Evolutionary conservation across 2,888 invertebrate genomes (phyloP), one percentile per base, ranked within the genome.

Genomic region (Agonopterix subpropinquella): DNA sequence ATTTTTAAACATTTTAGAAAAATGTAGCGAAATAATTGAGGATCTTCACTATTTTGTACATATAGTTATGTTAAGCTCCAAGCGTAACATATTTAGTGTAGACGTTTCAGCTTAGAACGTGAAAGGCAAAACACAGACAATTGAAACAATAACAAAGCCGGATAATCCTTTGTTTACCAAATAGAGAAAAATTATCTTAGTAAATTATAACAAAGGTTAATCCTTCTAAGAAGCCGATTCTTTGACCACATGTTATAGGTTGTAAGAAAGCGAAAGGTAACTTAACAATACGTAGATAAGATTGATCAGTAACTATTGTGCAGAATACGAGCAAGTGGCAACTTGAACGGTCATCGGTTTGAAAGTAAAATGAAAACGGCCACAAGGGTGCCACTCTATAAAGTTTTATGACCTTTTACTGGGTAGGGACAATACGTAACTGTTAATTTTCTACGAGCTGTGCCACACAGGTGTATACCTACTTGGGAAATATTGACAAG

Each of bases 121-220:
- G 18, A 4, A 18, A 28, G 28, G 5, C 28, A 28, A 28, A 28
- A 28, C 13, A 43, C 49, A 52, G 37, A 36, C 49, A 39, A 11
- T 39, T 11, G 39, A n/a, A 39, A 39, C 10, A 11, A 39, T 47
- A 50, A 43, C 48, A 55, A 48, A 5, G 54, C 50, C 4, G 47
- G 58, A 58, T 77, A 67, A 80, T 73, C 70, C 58, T 67, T 79
- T 79, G 77, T 78, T 74, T 76, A 55, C 55, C 53, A 54, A 63
- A 65, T 59, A 64, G 54, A 56, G 49, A 58, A 11, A 53, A 18
- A 59, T 61, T 52, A 50, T 61, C 60, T 54, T 46, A 47, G 28
- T 41, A 43, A 43, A 47, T 50, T 44, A 47, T 49, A 52, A 58
- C 54, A 62, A 59, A 57, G 41, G 50, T 41, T 64, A 59, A 63